phyloP scores from a whole-genome alignment of 2,888 invertebrate species.

The Anticlea derivata region DNA sequence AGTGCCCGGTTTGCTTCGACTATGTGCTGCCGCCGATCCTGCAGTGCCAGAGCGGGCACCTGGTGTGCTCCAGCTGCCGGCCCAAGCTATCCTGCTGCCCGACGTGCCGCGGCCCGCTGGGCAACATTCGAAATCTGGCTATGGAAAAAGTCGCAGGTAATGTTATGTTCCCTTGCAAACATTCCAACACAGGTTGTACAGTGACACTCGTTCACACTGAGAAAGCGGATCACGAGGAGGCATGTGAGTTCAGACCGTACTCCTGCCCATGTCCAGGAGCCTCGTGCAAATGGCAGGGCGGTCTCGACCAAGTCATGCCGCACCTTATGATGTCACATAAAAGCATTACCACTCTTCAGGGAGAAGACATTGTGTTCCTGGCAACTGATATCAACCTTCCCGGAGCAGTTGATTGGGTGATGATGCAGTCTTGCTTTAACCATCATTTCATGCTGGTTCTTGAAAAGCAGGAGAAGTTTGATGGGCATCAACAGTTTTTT shows the following conservation, averaged over 20 bases:
- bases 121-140: conserved; percentile 98
- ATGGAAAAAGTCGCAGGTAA: conserved; percentile 99
- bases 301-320: conserved; percentile 98
- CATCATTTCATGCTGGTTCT: conserved; percentile 99
- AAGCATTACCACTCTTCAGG: conserved; percentile 98
- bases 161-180: conserved; percentile 99
- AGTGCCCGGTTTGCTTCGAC: conserved; percentile 99
- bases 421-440: conserved; percentile 99
- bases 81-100: conserved; percentile 99
- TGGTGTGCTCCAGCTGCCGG: conserved; percentile 98
- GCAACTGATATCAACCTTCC: conserved; percentile 99
- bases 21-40: conserved; percentile 99
- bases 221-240: conserved; percentile 99
- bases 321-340: conserved; percentile 99
- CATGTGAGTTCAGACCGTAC: conserved; percentile 99
- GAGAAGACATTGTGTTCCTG: conserved; percentile 99
- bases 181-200: conserved; percentile 97
- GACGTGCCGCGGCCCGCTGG: conserved; percentile 97
- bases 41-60: conserved; percentile 99
- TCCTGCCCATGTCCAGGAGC: conserved; percentile 99
- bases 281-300: conserved; percentile 99
- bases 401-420: conserved; percentile 99
- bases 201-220: conserved; percentile 97
- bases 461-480: conserved; percentile 99
- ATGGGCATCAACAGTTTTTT: conserved; percentile 98